Percentiles rank a stretch among this genome's conserved stretches.
Evolutionary conservation across 2,113 vertebrate species (phyloP).

Genomic region (Balaenoptera acutorostrata): DNA sequence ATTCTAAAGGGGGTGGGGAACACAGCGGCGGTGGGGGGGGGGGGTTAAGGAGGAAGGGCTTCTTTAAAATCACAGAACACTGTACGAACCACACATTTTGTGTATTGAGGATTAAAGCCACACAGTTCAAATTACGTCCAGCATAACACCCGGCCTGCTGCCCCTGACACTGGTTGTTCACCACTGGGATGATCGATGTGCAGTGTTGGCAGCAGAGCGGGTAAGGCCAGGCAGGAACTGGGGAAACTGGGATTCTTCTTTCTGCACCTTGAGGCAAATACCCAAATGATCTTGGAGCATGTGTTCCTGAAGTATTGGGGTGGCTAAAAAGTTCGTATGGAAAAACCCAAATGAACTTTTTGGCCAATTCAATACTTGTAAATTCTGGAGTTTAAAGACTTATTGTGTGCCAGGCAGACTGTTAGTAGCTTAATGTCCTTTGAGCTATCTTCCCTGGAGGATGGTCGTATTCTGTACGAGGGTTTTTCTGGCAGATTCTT

Average conservation of each 20-base stretch:
- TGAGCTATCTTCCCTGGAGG: background rate
- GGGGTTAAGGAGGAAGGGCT: background rate
- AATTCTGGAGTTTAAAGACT: background rate
- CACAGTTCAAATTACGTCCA: background rate
- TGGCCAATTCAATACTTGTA: background rate
- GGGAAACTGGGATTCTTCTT: background rate
- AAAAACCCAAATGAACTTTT: too few species aligned
- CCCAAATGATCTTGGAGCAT: background rate
- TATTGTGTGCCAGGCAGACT: background rate
- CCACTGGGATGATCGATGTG: background rate
- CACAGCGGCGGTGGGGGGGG: too few species aligned
- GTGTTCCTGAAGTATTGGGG: background rate
- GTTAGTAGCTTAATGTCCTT: background rate
- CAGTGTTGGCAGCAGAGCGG: fast-evolving
- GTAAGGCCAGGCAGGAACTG: background rate
- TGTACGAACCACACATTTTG: background rate
- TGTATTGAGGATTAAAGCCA: background rate
- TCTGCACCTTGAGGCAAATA: background rate
- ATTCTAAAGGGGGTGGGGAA: background rate
- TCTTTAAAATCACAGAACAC: background rate
- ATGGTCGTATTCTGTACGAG: background rate
- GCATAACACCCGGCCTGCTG: background rate
- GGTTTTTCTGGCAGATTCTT: background rate
- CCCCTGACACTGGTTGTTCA: background rate
- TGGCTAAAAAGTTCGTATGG: too few species aligned